These are phyloP conservation scores for Sphaerophoria taeniata DNA, from an alignment of 2,888 invertebrate genomes.

Conservation along the genomic window DNA sequence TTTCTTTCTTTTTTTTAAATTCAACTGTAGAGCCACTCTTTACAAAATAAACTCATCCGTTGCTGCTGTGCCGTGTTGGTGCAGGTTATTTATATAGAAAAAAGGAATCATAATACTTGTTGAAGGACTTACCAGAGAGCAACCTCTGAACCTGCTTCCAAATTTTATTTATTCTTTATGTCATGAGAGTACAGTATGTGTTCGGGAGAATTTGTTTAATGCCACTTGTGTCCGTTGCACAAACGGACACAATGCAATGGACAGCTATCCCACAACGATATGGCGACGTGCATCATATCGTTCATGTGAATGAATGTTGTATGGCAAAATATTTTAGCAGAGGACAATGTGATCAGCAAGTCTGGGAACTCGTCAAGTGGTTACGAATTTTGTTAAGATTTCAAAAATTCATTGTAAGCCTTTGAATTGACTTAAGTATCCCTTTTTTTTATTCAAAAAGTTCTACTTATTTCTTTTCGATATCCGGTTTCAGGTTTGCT, in stretches of 20 bases:
- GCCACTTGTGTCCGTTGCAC: conserved; percentile 44
- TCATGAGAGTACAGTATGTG: conserved; percentile 13
- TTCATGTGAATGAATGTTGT: conserved; percentile 29
- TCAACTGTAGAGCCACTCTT: not conserved
- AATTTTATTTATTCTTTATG: conserved; percentile 38
- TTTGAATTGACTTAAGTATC: too few relatives aligned
- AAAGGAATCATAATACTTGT: conserved; percentile 36
- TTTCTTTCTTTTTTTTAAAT: too few relatives aligned
- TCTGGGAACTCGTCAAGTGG: too few relatives aligned
- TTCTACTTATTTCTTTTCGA: too few relatives aligned
- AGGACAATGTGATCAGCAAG: too few relatives aligned
- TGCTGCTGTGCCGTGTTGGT: not conserved
- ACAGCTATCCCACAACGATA: conserved; percentile 23
- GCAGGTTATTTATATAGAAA: too few relatives aligned
- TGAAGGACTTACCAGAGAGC: conserved; percentile 36
- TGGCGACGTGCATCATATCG: conserved; percentile 8
- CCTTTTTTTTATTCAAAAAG: too few relatives aligned
- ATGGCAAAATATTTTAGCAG: too few relatives aligned
- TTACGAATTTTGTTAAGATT: too few relatives aligned
- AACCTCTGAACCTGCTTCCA: not conserved
- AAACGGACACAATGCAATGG: too few relatives aligned
- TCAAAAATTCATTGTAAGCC: too few relatives aligned
- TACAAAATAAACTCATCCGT: not conserved
- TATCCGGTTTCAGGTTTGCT: too few relatives aligned
- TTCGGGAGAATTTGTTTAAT: conserved; percentile 47